Percentiles rank a stretch among this genome's conserved stretches.
phyloP scores from a whole-genome alignment of 2,113 vertebrate genomes.

The Tauraco erythrolophus region DNA sequence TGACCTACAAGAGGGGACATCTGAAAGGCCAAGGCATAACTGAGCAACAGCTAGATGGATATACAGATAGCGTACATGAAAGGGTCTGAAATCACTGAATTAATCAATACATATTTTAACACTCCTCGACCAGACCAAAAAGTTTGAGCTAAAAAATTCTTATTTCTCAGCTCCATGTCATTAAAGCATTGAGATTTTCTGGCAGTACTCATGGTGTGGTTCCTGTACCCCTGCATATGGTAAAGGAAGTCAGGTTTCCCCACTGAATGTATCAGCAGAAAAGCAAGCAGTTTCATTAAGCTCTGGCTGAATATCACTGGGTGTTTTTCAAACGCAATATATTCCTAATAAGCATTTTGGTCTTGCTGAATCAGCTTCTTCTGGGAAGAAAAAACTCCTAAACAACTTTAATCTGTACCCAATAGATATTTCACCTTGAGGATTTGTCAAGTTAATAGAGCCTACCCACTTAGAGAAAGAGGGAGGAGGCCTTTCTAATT shows the following conservation, averaged over 20 bases:
- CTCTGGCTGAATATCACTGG: slow-evolving; percentile 26
- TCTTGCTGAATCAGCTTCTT: slow-evolving; percentile 51
- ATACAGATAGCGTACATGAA: background rate
- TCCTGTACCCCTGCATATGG: background rate
- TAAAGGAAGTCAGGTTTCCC: background rate
- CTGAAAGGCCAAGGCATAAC: background rate
- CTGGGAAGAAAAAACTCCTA: slow-evolving; percentile 33
- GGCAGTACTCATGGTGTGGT: background rate
- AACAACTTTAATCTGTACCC: slow-evolving; percentile 54
- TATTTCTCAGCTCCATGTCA: background rate
- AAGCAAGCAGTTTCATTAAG: slow-evolving; percentile 39
- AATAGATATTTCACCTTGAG: slow-evolving; percentile 57
- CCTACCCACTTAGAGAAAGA: slow-evolving; percentile 51
- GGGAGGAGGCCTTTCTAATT: slow-evolving; percentile 63
- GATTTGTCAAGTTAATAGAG: slow-evolving; percentile 66
- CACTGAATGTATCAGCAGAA: slow-evolving; percentile 12
- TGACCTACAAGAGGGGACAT: background rate
- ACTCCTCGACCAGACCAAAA: background rate
- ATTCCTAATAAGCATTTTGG: slow-evolving; percentile 43
- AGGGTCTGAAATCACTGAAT: background rate
- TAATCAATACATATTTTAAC: background rate
- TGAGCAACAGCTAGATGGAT: background rate
- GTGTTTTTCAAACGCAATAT: slow-evolving; percentile 40
- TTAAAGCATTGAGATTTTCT: background rate
- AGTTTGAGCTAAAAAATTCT: background rate